Evolutionary conservation across 1,140 invertebrate species (phyloP), one percentile per base, ranked within the genome.

Genomic region (Gonioctena quinquepunctata): DNA sequence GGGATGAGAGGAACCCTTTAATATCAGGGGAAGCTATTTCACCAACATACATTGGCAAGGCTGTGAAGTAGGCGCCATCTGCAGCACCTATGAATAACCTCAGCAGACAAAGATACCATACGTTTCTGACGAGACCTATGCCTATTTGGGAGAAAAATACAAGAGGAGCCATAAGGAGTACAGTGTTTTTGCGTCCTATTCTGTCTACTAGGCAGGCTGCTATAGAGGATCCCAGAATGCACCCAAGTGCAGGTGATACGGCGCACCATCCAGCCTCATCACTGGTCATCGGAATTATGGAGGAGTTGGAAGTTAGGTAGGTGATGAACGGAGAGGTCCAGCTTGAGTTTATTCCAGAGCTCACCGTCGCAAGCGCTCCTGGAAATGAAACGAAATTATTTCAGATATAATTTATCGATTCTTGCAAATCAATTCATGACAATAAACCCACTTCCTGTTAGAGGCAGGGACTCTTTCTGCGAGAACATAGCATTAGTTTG

Each of bases 21-120:
- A 92, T 88, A 60, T 88, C 86, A 70, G 88, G 82, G 61, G 90
- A 87, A 28, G 91, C 85, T 33, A 93, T 86, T 83, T 91, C 89
- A 59, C 88, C 86, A 23, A 92, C 81, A 75, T 89, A 91, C 78
- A 91, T 87, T 0, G 89, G 88, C n/a, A 88, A 88, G 7, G 85
- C 83, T 13, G 89, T 87, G 66, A 89, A 90, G 2, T 88, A 84
- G 33, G 89, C 88, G 6, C 90, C 89, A 61, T 92, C 87, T 0
- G 89, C 87, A 1, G 93, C 81, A 42, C 90, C 91, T 3, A 86
- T 83, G 66, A 88, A 82, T 2, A 86, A 69, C 70, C 87, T 67
- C 92, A 83, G 78, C 2, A 57, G 33, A 13, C 48, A 52, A 0
- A 75, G 33, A 21, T 82, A 83, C 0, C 76, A 56, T 0, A 87